A percentile compares a stretch with the other conserved stretches of the same genome.
These are phyloP conservation scores for Clarias batrachus DNA, from an alignment of 2,113 vertebrate species.

Conservation along the genomic window DNA sequence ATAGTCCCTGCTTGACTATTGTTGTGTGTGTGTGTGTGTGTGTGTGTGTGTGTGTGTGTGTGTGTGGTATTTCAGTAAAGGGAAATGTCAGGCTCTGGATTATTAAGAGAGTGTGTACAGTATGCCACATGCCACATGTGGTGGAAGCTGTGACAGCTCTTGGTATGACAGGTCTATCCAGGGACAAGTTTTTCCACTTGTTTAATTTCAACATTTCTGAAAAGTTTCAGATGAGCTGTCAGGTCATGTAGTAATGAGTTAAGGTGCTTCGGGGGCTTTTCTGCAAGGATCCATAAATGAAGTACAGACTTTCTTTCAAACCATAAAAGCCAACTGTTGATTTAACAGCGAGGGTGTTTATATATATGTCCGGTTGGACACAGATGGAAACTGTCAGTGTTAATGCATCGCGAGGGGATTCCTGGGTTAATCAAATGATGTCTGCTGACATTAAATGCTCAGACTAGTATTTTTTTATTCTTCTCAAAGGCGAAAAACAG, in stretches of 20 bases:
- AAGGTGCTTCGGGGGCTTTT: not conserved
- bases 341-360: not conserved
- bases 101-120: slow-evolving; percentile 55
- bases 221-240: slow-evolving; percentile 23
- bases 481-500: not conserved
- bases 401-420: not conserved
- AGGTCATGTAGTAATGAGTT: slow-evolving; percentile 15
- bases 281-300: not conserved
- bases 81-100: slow-evolving; percentile 46
- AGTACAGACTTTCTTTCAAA: not conserved
- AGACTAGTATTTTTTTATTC: slow-evolving; percentile 5
- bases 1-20: slow-evolving; percentile 55
- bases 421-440: not conserved
- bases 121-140: slow-evolving; percentile 24
- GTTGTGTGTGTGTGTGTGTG: slow-evolving; percentile 33
- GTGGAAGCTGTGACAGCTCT: not conserved
- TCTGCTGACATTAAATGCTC: slow-evolving; percentile 3
- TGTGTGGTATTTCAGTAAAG: slow-evolving; percentile 38
- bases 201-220: slow-evolving; percentile 53
- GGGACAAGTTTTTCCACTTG: slow-evolving; percentile 31
- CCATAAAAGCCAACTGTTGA: not conserved
- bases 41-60: not conserved
- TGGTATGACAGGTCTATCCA: not conserved
- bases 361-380: not conserved
- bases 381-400: not conserved